phyloP scores from a whole-genome alignment of 2,888 invertebrate genomes.

The Cheiracanthium punctorium region DNA sequence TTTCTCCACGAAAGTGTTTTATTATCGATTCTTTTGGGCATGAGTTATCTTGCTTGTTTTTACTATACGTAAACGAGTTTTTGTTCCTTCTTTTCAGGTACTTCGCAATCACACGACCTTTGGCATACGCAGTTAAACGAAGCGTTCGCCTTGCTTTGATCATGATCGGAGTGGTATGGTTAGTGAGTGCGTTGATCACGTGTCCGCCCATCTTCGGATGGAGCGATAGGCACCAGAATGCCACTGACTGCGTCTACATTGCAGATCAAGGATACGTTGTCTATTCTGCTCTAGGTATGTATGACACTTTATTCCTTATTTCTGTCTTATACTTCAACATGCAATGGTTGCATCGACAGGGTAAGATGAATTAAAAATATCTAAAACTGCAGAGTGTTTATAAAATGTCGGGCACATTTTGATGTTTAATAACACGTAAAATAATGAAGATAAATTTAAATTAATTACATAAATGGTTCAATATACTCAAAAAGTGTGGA shows the following conservation, averaged over 20 bases:
- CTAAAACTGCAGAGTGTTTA: no score
- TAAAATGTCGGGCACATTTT: no score
- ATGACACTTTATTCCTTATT: not conserved
- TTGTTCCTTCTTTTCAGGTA: conserved; percentile 72
- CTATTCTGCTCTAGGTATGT: conserved; percentile 73
- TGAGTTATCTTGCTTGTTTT: not conserved
- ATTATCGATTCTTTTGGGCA: no score
- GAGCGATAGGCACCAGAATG: conserved; percentile 72
- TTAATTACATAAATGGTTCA: no score
- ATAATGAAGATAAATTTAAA: no score
- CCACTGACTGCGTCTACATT: conserved; percentile 73
- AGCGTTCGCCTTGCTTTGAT: conserved; percentile 73
- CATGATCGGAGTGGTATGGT: conserved; percentile 75
- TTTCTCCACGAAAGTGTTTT: no score
- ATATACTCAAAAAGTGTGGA: no score
- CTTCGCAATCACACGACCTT: conserved; percentile 75
- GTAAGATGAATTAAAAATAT: no score
- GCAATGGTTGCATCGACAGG: no score
- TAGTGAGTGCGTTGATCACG: conserved; percentile 73
- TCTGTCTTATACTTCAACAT: no score
- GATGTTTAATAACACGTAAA: no score
- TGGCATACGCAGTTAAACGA: conserved; percentile 74
- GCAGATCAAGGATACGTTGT: conserved; percentile 74
- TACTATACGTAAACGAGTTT: no score
- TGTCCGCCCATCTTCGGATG: conserved; percentile 75